Evolutionary conservation across 1,140 invertebrate species (phyloP), one percentile per base, ranked within the genome.

Genomic region (Drosophila parvula): DNA sequence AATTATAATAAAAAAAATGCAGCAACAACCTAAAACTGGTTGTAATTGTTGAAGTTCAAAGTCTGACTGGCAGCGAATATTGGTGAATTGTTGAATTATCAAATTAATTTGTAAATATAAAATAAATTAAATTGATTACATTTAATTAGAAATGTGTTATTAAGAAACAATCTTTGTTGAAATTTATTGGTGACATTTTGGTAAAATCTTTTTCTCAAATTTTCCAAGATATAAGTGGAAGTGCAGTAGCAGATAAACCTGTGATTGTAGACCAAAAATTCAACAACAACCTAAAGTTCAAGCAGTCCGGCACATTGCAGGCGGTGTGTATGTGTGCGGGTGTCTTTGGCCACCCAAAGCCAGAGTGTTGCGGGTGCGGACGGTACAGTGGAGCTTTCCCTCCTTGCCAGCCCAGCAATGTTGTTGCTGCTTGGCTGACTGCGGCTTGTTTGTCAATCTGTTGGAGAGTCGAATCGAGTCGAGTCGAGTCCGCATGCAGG

Each of bases 371-470:
- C n/a, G 68, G 38, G 56, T 44, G 59, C 43, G 32, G 16, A 45
- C 61, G 45, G 41, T 50, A 78, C 51, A 77, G 79, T 67, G 61
- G 16, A 74, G 53, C 78, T 62, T 78, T 55, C 65, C 65, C 68
- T 28, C 11, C 28, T 9, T 27, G 3, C 22, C 57, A 22, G 16
- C n/a, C n/a, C 14, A 34, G 8, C 44, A 79, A 74, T 83, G 79
- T 79, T 70, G 79, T 86, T 86, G 64, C 84, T 88, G 84, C 84
- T 79, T 80, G 78, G 74, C 77, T 88, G 84, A 68, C 77, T 88
- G 84, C 53, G 84, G 84, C 84, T 88, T 88, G 84, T 88, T 88
- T 88, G 84, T 88, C 84, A 88, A 88, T 88, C 84, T 88, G 84
- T 84, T 83, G 74, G 82, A 77, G 60, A 65, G 57, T 32, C 56